Conservation (phyloP, 2,113 vertebrate species). For the chimpanzee (Pan troglodytes) region NHGRI_mPanTro3-v2.1_pri NC_072398.2:196973001-196973500, state of each 20-base stretch:
- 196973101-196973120: not conserved
- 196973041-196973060: not conserved
- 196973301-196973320: not conserved
- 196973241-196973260: slow-evolving; percentile 25
- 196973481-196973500: not conserved
- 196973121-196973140: not conserved
- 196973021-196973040: not conserved
- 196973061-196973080: not conserved
- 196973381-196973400: not conserved
- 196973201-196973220: slow-evolving; percentile 34
- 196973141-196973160: not conserved
- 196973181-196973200: slow-evolving; percentile 49
- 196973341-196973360: not conserved
- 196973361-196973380: not conserved
- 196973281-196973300: not conserved
- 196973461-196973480: not conserved
- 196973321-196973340: not conserved
- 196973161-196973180: not conserved
- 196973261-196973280: slow-evolving; percentile 1
- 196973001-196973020: not conserved
- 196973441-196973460: not conserved
- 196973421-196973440: not conserved
- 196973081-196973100: not conserved
- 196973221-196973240: slow-evolving; percentile 30
- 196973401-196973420: not conserved